Conservation (phyloP, 2,888 invertebrate genomes). For the Diachrysia chrysitis region DNA sequence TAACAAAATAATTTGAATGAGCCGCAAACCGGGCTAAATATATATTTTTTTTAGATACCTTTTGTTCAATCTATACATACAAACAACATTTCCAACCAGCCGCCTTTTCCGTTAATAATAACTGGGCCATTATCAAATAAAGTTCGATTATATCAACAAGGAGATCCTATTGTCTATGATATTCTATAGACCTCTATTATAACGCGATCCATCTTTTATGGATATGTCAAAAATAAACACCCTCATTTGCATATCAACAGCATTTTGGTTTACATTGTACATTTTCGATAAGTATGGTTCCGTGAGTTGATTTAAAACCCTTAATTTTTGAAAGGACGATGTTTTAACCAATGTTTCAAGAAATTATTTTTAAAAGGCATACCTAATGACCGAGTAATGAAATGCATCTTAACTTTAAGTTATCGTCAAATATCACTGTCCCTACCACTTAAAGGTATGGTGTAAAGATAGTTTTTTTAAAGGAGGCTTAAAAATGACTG, state of each 20-base stretch:
- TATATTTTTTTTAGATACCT: not conserved
- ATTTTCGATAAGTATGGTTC: slow-evolving; percentile 36
- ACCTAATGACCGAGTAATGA: no score
- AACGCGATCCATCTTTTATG: slow-evolving; percentile 84
- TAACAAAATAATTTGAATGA: no score
- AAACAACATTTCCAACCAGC: slow-evolving; percentile 1
- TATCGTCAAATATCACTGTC: no score
- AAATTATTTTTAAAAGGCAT: no score
- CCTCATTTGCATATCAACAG: slow-evolving; percentile 85
- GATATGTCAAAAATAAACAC: slow-evolving; percentile 79
- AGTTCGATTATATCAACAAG: slow-evolving; percentile 45
- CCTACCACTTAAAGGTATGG: no score
- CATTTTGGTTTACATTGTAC: slow-evolving; percentile 62
- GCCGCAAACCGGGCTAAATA: not conserved
- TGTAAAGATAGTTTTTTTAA: no score
- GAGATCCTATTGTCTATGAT: slow-evolving; percentile 55
- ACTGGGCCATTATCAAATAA: slow-evolving; percentile 33
- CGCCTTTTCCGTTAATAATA: slow-evolving; percentile 33
- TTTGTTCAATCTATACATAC: not conserved
- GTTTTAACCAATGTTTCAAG: no score
- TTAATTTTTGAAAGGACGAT: not conserved
- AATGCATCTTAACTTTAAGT: no score
- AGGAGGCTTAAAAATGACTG: no score
- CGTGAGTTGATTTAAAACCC: not conserved
- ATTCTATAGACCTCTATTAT: slow-evolving; percentile 71